Conservation (phyloP, 2,113 vertebrate species). For the Lates calcarifer region DNA sequence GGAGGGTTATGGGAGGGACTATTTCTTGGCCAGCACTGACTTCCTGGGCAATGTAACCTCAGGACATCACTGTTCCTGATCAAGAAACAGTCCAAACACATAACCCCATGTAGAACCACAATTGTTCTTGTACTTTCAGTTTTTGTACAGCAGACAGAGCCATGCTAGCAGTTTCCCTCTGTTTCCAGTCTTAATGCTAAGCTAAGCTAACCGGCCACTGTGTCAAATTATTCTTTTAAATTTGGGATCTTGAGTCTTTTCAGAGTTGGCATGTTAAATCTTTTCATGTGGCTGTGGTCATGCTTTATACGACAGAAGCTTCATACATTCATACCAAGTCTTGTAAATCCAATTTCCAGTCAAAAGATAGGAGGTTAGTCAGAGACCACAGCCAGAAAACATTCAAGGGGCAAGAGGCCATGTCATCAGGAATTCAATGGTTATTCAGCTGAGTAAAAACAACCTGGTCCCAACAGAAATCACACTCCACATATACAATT, state of each 20-base stretch:
- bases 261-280: neutral
- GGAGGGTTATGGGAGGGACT: neutral
- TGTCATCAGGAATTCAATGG: neutral
- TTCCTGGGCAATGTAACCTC: neutral
- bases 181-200: neutral
- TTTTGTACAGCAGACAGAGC: too few species aligned
- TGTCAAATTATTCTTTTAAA: neutral
- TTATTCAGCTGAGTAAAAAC: neutral
- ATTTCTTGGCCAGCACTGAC: neutral
- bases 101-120: neutral
- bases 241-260: neutral
- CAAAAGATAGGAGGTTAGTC: neutral
- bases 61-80: neutral
- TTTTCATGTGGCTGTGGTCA: neutral
- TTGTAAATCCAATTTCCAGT: conserved; percentile 21
- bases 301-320: neutral
- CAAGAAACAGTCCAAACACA: neutral
- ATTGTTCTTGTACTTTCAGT: too few species aligned
- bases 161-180: neutral
- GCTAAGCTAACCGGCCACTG: neutral
- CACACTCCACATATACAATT: neutral
- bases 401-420: neutral
- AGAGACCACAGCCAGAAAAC: conserved; percentile 7
- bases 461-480: neutral
- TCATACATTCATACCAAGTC: neutral